These are phyloP conservation scores for Ditylenchus dipsaci DNA, from an alignment of 1,140 invertebrate species.

Conservation along the genomic window DNA sequence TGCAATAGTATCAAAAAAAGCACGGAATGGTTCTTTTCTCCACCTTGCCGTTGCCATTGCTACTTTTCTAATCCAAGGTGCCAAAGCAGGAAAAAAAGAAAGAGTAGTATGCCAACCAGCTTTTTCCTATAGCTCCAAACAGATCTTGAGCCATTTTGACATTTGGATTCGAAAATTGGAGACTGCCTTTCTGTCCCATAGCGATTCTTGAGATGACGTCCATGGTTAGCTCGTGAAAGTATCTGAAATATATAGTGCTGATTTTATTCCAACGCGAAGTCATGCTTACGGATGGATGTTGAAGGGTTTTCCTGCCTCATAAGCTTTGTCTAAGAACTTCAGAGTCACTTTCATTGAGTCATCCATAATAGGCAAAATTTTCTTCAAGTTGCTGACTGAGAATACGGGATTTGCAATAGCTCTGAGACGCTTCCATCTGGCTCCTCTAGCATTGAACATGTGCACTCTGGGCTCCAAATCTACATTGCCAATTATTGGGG, in stretches of 20 bases:
- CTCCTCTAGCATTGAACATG: conserved; percentile 48
- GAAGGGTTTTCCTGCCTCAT: conserved; percentile 13
- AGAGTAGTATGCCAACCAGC: conserved; percentile 6
- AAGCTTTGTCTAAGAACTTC: conserved; percentile 28
- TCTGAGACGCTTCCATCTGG: conserved; percentile 59
- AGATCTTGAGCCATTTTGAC: not conserved
- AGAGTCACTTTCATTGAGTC: conserved; percentile 43
- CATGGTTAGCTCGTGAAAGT: conserved; percentile 47
- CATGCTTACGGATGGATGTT: conserved; percentile 15
- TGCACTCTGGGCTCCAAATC: conserved; percentile 26
- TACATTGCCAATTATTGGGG: conserved; percentile 28
- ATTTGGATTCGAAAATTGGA: conserved; percentile 34
- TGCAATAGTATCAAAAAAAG: not conserved
- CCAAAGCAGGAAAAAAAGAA: conserved; percentile 11
- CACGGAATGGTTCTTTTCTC: not conserved
- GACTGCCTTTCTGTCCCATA: conserved; percentile 42
- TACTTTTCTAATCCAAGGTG: not conserved
- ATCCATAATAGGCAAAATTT: conserved; percentile 49
- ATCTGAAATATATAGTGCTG: conserved; percentile 7
- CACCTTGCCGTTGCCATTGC: not conserved
- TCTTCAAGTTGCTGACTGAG: conserved; percentile 59
- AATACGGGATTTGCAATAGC: conserved; percentile 60
- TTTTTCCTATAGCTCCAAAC: conserved; percentile 1
- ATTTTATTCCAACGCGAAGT: not conserved
- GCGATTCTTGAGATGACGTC: conserved; percentile 46